A percentile compares a stretch with the other conserved stretches of the same genome.
phyloP scores from a whole-genome alignment of 2,113 vertebrate species.

The Nibea albiflora region DNA sequence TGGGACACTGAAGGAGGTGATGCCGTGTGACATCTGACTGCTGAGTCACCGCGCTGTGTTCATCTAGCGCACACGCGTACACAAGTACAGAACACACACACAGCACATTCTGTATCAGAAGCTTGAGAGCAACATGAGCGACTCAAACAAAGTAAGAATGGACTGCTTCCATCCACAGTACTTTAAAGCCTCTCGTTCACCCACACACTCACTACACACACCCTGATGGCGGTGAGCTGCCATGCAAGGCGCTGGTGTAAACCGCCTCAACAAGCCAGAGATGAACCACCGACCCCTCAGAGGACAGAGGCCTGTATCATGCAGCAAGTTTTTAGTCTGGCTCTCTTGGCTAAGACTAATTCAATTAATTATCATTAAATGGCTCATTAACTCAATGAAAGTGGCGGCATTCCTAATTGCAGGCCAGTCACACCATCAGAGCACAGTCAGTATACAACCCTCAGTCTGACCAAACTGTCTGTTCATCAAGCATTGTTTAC shows the following conservation, averaged over 20 bases:
- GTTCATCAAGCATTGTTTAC: no score
- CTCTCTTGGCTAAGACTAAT: no score
- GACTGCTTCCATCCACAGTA: not conserved
- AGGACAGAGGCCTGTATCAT: not conserved
- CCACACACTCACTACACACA: not conserved
- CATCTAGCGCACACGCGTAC: not conserved
- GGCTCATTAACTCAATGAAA: no score
- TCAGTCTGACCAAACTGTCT: no score
- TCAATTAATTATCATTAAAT: no score
- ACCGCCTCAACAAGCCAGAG: not conserved
- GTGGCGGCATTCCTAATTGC: no score
- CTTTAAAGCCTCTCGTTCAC: not conserved
- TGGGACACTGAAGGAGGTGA: constrained; percentile 19
- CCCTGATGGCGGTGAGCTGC: not conserved
- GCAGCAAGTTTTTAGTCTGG: no score
- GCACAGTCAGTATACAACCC: no score
- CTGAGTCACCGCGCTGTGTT: constrained; percentile 30
- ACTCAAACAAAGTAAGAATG: no score
- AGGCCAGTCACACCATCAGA: no score
- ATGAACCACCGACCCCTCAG: not conserved
- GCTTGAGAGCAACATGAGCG: not conserved
- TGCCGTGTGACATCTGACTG: constrained; percentile 24
- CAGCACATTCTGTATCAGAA: not conserved
- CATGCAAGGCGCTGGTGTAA: not conserved
- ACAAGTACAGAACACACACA: not conserved